Base-by-base conservation (phyloP, 2,797 vertebrate species). In the Nannoperca australis region DNA sequence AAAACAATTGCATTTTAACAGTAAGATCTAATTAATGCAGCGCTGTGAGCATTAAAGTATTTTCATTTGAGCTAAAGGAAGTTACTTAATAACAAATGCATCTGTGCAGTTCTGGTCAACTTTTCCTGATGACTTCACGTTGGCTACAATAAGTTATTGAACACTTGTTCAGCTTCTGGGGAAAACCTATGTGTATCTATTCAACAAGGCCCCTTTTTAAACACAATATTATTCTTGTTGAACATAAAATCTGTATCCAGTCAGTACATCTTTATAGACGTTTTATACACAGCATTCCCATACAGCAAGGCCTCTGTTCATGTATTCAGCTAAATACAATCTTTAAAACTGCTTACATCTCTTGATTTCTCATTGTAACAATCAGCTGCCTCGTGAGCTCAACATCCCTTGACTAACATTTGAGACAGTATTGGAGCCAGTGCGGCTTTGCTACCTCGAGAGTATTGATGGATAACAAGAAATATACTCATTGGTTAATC, bases 31-130 rank as follows among this genome's bases (percentile, higher is more conserved):
- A 53, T 22, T 62, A 20, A 18, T 50, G 12, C 7, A 34, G 7
- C 18, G 17, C 32, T 40, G 40, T 49, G 32, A 55, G 22, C 38
- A 44, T 36, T 30, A 68, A 69, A 75, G 49, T 8, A 30, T 34
- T 67, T 64, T 66, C 24, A 56, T 56, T 32, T 49, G 47, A 66
- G 5, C 20, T 67, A n/a, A n/a, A 62, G 54, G 20, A 71, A 71
- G 70, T 68, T 63, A 79, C 67, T 73, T 15, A 72, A 85, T 67
- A 85, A 84, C 40, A 68, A 77, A 73, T 69, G 30, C 30, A 49
- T 66, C n/a, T 22, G 22, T 66, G 67, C 72, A 53, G 38, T 73
- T 27, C 47, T 68, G 22, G 20, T 71, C 50, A 69, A 47, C 65
- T 54, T 78, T 77, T 30, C 30, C 53, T 56, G 30, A 54, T 32